A percentile compares a stretch with the other conserved stretches of the same genome.
Evolutionary conservation across 2,797 vertebrate species (phyloP).

Genomic region (Protosalanx chinensis): DNA sequence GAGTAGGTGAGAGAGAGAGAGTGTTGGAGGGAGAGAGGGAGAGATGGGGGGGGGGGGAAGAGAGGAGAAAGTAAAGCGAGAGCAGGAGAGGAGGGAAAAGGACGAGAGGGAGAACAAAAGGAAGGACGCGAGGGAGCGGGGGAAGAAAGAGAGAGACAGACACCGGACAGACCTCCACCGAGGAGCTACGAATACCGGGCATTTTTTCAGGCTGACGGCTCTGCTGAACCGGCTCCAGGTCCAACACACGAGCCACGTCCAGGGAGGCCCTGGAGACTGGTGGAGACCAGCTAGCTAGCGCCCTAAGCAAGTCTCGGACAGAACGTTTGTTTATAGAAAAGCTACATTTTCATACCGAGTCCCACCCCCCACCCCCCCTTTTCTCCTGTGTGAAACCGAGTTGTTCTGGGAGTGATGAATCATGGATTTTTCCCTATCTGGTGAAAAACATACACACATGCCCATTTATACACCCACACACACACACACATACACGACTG

Average conservation of each 20-base stretch:
- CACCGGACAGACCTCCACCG: slow-evolving; percentile 29
- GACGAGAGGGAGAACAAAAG: slow-evolving; percentile 23
- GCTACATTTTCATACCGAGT: slow-evolving; percentile 16
- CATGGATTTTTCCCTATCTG: slow-evolving; percentile 10
- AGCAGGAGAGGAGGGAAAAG: slow-evolving; percentile 43
- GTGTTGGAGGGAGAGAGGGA: background rate
- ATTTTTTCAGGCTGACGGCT: slow-evolving; percentile 43
- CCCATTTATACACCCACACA: slow-evolving; percentile 20
- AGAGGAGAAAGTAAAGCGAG: slow-evolving; percentile 35
- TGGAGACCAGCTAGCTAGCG: background rate
- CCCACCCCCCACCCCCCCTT: background rate
- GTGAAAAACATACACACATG: slow-evolving; percentile 30
- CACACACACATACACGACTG: background rate
- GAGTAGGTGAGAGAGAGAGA: slow-evolving; percentile 10
- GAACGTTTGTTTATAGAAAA: slow-evolving; percentile 36
- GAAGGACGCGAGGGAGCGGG: too few species aligned
- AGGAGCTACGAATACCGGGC: slow-evolving; percentile 23
- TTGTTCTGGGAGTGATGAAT: slow-evolving; percentile 22
- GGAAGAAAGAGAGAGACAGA: slow-evolving; percentile 11
- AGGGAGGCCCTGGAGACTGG: too few species aligned
- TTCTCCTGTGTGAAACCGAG: slow-evolving; percentile 11
- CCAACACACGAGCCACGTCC: background rate
- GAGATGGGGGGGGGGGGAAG: background rate
- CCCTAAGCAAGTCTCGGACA: slow-evolving; percentile 22
- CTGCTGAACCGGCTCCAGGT: background rate